Conservation (phyloP, 2,113 vertebrate species). For the Heptranchias perlo region DNA sequence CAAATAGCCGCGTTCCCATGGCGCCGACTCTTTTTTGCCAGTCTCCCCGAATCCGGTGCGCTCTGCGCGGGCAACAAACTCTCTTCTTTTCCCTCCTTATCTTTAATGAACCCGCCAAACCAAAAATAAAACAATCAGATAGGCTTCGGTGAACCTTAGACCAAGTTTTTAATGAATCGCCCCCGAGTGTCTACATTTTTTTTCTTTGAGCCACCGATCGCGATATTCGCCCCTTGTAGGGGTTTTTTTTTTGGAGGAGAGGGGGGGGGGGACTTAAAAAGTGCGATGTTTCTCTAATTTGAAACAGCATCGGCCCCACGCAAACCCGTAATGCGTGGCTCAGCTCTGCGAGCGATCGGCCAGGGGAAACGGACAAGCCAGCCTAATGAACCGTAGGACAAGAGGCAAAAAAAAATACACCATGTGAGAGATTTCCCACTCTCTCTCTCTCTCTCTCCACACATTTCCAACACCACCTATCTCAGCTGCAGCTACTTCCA, state of each 20-base stretch:
- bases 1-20: not conserved
- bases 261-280: constrained; percentile 38
- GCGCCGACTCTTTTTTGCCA: not conserved
- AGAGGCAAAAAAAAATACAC: constrained; percentile 73
- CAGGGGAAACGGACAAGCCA: constrained; percentile 85
- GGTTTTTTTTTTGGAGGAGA: not conserved
- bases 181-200: not conserved
- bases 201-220: not conserved
- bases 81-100: not conserved
- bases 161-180: not conserved
- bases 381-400: constrained; percentile 82
- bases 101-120: not conserved
- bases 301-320: constrained; percentile 62
- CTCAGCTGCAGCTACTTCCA: constrained; percentile 47
- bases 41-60: not conserved
- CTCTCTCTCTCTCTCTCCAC: constrained; percentile 44
- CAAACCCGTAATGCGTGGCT: constrained; percentile 58
- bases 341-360: constrained; percentile 78
- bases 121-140: not conserved
- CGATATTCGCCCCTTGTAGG: not conserved
- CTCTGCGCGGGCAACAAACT: not conserved
- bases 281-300: constrained; percentile 51
- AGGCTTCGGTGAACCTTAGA: not conserved
- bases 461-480: constrained; percentile 60
- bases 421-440: constrained; percentile 67